A percentile compares a stretch with the other conserved stretches of the same genome.
These are phyloP conservation scores for Peucedramus taeniatus DNA, from an alignment of 2,113 vertebrate species.

Conservation along the genomic window DNA sequence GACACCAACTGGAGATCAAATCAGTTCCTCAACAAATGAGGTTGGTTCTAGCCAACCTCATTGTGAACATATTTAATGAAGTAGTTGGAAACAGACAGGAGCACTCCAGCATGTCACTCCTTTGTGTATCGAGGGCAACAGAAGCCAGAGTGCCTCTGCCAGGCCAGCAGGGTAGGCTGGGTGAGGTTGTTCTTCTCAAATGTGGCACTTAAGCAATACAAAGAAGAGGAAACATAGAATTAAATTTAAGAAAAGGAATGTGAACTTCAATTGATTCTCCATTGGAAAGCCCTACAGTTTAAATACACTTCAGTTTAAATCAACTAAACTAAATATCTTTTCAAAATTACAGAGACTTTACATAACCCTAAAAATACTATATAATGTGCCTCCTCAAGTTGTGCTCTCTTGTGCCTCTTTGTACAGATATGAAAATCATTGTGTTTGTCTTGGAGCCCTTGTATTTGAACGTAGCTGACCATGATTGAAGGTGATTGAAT, in stretches of 20 bases:
- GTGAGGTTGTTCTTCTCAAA: not conserved
- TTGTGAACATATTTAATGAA: not conserved
- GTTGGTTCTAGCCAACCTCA: not conserved
- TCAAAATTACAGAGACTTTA: not conserved
- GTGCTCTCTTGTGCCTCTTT: not conserved
- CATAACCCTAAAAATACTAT: not conserved
- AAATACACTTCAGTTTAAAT: not conserved
- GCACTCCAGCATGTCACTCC: no score
- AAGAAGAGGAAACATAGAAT: not conserved
- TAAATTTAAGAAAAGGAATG: not conserved
- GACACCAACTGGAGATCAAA: not conserved
- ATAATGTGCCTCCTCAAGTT: not conserved
- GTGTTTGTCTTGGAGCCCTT: not conserved
- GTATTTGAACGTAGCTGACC: fast-evolving
- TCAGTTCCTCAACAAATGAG: no score
- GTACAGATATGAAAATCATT: not conserved
- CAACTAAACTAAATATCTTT: not conserved
- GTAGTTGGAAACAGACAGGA: not conserved
- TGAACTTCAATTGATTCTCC: not conserved
- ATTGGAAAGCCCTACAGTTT: not conserved
- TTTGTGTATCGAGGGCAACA: not conserved
- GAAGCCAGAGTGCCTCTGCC: not conserved
- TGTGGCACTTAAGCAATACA: not conserved
- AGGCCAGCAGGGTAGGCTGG: not conserved
- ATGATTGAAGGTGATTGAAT: not conserved